Base-by-base conservation (phyloP, 1,140 invertebrate genomes). In the Theocolax elegans region DNA sequence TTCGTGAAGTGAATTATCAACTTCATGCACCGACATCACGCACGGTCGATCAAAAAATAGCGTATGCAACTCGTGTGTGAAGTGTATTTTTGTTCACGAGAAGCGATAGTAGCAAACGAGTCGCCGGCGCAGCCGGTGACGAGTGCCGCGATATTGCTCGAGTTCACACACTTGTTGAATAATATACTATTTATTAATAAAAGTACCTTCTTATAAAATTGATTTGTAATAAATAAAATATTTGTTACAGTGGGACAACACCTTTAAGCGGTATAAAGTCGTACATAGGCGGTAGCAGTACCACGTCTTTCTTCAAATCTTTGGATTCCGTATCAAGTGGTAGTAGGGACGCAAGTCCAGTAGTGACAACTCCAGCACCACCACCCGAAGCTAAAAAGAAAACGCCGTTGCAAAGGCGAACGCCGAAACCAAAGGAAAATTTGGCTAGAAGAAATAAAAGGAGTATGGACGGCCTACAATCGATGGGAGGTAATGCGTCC, bases 271-370 rank as follows among this genome's bases (percentile, higher is more conserved):
- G 58, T 10, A 62, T 62, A 6, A 70, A 70, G 10, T 64, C 67
- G 2, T 70, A 64, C 7, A 25, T 23, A 3, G 49, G 76, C 19
- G 72, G 74, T 21, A 60, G 25, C 27, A 31, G 13, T 25, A 58
- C 40, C 48, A 58, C 27, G 51, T 75, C 78, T 3, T 83, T 82
- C 21, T 85, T 85, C 58, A 82, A 84, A 0, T 77, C 83, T 0
- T 40, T 85, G 10, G 85, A 86, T 17, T 83, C 84, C 2, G 53
- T 42, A 0, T 84, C 83, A 0, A 81, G 80, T 56, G 81, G 81
- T 1, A 85, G 84, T 29, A 75, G 83, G 6, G 85, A 84, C 27
- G 77, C 77, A 9, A 86, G 83, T 66, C 85, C 85, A 0, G 65
- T 81, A 0, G 73, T 74, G 1, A 40, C 25, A 17, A 10, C 49